Base-by-base conservation (phyloP, 2,113 vertebrate genomes). In the Tychaedon coryphoeus region DNA sequence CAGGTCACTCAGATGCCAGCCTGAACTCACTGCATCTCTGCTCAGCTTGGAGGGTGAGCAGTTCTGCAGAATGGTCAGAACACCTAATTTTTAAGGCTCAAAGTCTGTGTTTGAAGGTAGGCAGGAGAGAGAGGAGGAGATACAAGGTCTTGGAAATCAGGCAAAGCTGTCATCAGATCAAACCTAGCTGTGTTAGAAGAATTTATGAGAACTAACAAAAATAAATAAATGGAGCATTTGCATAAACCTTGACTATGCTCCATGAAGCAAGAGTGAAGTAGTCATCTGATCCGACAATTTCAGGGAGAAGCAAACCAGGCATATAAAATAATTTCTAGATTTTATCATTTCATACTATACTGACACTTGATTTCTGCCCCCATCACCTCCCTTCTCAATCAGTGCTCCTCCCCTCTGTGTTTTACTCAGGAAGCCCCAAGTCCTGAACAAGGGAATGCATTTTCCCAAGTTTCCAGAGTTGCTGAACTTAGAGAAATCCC, bases 261-360 rank as follows among this genome's bases (percentile, higher is more conserved):
- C 19, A 26, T 12, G 16, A 38, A 33, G 19, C 1, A 42, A 77
- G 20, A 34, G n/a, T 28, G 25, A 91, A 74, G 28, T 3, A n/a
- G 2, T 43, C 3, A 2, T 53, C 51, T 71, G 42, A 29, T 87
- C 9, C 24, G 48, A 48, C 8, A 40, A 25, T 28, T 42, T 47
- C 61, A 73, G 48, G 53, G 6, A 72, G 42, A 57, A 57, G 28
- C 29, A 36, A 78, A 48, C 10, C 1, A 75, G n/a, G 36, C 15
- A 22, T 1, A 9, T 1, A 8, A 40, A 50, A 53, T 7, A 6
- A 29, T n/a, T 24, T n/a, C 31, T 28, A 2, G 1, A 8, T 18
- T 26, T 3, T 4, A 11, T 42, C 29, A 42, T 45, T 45, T 74
- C 25, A 40, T 31, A 31, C 26, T 28, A 7, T 1, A 45, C 0